Conservation (phyloP, 1,140 invertebrate genomes). For the Drosophila lini region DNA sequence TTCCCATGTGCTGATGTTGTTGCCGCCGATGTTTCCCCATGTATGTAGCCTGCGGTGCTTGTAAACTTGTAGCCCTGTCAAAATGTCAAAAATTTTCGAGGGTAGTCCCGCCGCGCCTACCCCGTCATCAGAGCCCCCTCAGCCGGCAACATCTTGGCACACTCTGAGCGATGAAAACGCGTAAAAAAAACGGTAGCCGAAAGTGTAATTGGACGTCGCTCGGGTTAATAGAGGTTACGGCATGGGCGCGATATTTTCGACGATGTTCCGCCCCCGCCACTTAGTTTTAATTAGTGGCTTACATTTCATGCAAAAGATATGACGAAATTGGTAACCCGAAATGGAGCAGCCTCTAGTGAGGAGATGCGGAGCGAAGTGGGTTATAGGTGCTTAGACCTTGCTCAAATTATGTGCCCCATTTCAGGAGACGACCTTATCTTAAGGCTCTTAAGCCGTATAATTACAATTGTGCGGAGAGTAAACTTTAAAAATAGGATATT, state of each 20-base stretch:
- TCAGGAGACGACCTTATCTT: background rate
- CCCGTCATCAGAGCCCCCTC: constrained; percentile 10
- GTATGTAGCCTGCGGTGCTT: constrained; percentile 44
- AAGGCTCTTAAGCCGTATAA: background rate
- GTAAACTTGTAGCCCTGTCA: constrained; percentile 68
- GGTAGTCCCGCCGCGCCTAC: constrained; percentile 22
- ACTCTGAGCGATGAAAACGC: constrained; percentile 43
- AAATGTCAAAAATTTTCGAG: constrained; percentile 74
- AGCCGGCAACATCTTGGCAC: constrained; percentile 20
- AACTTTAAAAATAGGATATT: background rate
- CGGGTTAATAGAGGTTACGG: constrained; percentile 75
- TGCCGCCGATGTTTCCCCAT: constrained; percentile 35
- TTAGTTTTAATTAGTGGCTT: constrained; percentile 82
- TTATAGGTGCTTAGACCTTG: constrained; percentile 14
- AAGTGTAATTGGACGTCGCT: constrained; percentile 79
- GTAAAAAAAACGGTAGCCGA: constrained; percentile 63
- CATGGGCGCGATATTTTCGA: constrained; percentile 46
- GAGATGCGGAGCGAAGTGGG: constrained; percentile 8
- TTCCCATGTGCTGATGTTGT: constrained; percentile 43
- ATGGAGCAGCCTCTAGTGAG: constrained; percentile 25
- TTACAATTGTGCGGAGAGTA: background rate
- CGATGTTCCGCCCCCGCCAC: constrained; percentile 67
- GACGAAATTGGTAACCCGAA: constrained; percentile 40
- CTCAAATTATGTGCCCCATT: constrained; percentile 10
- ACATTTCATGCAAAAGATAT: constrained; percentile 57